Base-by-base conservation (phyloP, 2,113 vertebrate genomes). In the Leptocoma aspasia region DNA sequence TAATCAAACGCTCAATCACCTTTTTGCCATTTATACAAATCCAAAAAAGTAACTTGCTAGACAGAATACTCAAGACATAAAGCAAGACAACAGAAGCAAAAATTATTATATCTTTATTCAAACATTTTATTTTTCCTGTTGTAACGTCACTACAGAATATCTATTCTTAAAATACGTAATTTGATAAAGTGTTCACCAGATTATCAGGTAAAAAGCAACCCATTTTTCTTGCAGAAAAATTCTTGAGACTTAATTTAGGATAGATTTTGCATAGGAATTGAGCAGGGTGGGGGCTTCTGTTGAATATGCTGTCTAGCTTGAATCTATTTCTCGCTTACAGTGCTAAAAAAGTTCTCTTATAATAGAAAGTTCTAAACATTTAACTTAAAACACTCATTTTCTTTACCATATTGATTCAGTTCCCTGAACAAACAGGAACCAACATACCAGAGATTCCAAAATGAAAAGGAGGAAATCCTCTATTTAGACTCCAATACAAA, bases 401-500 rank as follows among this genome's bases (percentile, higher is more conserved):
- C 91, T 92, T 83, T 84, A 92, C 87, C 49, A 39, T 96, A 93
- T 86, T 94, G 50, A 91, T 95, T 92, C 83, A 91, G 83, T 78
- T 83, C 68, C 64, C 60, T 75, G 41, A 94, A 69, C 86, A 97
- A 97, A 93, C 86, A 92, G 83, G 86, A 95, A 94, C 80, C 76
- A 95, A 83, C 96, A 96, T 95, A 97, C 94, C 96, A 96, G 86
- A 95, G 72, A 97, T 97, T 97, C 96, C 96, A 92, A 68, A 31
- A 56, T 97, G 92, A 95, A 96, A 96, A 52, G 91, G 92, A 97
- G 96, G 96, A 97, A 96, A 97, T 97, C 95, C 95, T 95, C 89
- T 97, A 92, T 95, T 97, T 96, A 97, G 95, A 86, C 76, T 94
- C 86, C 76, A 95, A 86, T 86, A 89, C 79, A 94, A 95, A 84